Evolutionary conservation across 2,888 invertebrate species (phyloP), one percentile per base, ranked within the genome.

Genomic region (Spatulosminthurus flaviceps): DNA sequence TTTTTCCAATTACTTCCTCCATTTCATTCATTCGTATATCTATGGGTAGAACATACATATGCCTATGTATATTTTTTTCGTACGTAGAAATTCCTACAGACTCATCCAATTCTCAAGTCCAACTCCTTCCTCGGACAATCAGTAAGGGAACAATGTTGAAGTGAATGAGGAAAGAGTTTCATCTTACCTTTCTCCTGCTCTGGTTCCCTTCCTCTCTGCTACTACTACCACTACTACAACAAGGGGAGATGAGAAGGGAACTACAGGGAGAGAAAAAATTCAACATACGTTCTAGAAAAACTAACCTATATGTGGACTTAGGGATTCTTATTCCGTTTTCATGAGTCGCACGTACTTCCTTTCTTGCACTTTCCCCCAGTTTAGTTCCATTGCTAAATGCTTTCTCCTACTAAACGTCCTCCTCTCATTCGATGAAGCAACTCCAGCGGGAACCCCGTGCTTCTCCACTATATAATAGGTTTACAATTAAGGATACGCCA

Each of bases 271-370:
- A n/a, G n/a, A n/a, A n/a, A n/a, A n/a, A n/a, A n/a, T n/a, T n/a
- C n/a, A n/a, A n/a, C n/a, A n/a, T n/a, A n/a, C n/a, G n/a, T n/a
- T n/a, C n/a, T n/a, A 9, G 34, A 34, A 34, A 9, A 7, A 34
- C 5, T 7, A 34, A 34, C 9, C 34, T 34, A 4, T 9, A 34
- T 41, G n/a, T 51, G 1, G 19, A 19, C n/a, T 78, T 60, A 73
- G 24, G 16, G 13, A 4, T 42, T 71, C 43, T 24, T 43, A 1
- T 24, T 43, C 71, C 22, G 29, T 42, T 42, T 42, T 42, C 70
- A 42, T 71, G 41, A 73, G 79, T 72, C 78, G 78, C 76, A 80
- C 76, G 78, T 80, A 78, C 77, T 51, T 51, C 16, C 51, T 51
- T 19, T 19, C 51, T 13, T 19, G n/a, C 51, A 51, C 51, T 51